A percentile compares a stretch with the other conserved stretches of the same genome.
Evolutionary conservation across 2,888 invertebrate genomes (phyloP).

Genomic region (Oxyteleia sp.): DNA sequence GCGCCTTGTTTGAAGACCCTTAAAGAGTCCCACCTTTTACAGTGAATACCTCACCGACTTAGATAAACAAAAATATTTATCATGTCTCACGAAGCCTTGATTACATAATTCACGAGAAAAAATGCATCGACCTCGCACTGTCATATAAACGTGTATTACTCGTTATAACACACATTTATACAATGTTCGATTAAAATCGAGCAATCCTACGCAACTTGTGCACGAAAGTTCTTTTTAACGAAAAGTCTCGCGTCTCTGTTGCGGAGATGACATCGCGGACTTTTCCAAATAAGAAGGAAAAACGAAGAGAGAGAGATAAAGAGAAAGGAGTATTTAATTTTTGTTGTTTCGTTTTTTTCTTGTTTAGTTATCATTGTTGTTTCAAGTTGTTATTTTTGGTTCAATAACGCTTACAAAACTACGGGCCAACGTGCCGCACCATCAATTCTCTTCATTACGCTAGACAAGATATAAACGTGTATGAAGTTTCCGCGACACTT

Average conservation of each 20-base stretch:
- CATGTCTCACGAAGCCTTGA: neutral
- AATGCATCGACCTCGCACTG: neutral
- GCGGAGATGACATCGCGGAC: neutral
- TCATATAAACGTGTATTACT: conserved; percentile 4
- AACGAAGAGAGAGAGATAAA: neutral
- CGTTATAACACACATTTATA: neutral
- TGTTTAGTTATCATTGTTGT: conserved; percentile 20
- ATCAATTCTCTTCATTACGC: conserved; percentile 2
- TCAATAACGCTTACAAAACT: conserved; percentile 59
- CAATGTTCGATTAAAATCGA: neutral
- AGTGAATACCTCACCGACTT: no score
- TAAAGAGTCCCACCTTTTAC: no score
- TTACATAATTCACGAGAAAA: conserved; percentile 6
- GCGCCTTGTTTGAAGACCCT: no score
- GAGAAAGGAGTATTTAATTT: neutral
- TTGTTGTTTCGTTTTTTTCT: no score
- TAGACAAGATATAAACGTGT: conserved; percentile 45
- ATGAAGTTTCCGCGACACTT: conserved; percentile 36
- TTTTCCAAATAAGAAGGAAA: neutral
- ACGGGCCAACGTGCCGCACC: conserved; percentile 16
- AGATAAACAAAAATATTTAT: no score
- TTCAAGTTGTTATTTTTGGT: conserved; percentile 52
- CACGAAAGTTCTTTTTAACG: neutral
- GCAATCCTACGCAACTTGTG: conserved; percentile 7
- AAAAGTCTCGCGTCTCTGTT: neutral